These are phyloP conservation scores for Ammospiza caudacuta DNA, from an alignment of 2,113 vertebrate genomes.

Conservation along the genomic window DNA sequence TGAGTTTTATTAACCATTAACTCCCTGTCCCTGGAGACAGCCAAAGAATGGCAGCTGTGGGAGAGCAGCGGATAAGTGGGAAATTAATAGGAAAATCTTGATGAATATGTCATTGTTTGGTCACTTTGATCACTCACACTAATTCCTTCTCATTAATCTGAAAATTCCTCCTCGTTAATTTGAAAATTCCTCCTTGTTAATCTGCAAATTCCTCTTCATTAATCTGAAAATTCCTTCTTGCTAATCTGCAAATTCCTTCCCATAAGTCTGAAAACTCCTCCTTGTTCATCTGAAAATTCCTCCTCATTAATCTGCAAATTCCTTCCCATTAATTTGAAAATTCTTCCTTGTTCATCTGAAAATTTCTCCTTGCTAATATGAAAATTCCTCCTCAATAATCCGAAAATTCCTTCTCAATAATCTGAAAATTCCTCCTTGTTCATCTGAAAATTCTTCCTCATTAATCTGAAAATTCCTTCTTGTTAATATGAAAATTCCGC, in stretches of 20 bases:
- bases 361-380: not conserved
- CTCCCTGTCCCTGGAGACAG: conserved; percentile 5
- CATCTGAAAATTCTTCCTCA: too few species aligned
- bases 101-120: not conserved
- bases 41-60: not conserved
- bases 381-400: not conserved
- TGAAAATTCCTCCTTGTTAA: not conserved
- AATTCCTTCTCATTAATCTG: too few species aligned
- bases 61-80: not conserved
- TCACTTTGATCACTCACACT: not conserved
- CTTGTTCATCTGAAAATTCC: not conserved
- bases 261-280: too few species aligned
- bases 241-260: not conserved
- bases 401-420: not conserved
- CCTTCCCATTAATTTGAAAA: too few species aligned
- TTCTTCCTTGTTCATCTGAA: too few species aligned
- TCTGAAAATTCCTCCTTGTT: too few species aligned
- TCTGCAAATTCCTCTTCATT: not conserved
- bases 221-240: not conserved
- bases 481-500: not conserved
- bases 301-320: not conserved
- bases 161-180: not conserved
- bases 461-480: too few species aligned
- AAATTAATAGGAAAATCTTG: not conserved
- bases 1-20: conserved; percentile 48